These are phyloP conservation scores for Lycocerus yunnanus DNA, from an alignment of 2,888 invertebrate genomes.

Conservation along the genomic window DNA sequence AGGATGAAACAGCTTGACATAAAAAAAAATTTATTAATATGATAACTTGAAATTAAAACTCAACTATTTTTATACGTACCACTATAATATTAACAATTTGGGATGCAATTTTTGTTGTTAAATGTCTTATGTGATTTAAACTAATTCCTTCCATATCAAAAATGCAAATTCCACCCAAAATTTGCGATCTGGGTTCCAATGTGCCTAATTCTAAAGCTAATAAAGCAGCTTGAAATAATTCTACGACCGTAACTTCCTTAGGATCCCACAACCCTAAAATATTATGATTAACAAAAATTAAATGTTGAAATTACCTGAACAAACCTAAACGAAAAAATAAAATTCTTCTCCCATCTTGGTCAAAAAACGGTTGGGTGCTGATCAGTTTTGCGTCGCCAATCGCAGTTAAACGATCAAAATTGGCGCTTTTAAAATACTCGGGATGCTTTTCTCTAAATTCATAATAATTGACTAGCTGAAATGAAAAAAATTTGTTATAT, in stretches of 20 bases:
- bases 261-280: conserved; percentile 75
- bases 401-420: conserved; percentile 64
- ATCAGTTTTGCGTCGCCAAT: conserved; percentile 73
- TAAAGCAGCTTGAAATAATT: conserved; percentile 74
- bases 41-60: background rate
- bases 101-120: conserved; percentile 72
- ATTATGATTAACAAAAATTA: background rate
- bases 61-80: conserved; percentile 57
- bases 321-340: conserved; percentile 73
- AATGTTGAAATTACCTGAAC: conserved; percentile 12
- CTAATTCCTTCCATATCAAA: conserved; percentile 76
- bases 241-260: conserved; percentile 65
- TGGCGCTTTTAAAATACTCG: conserved; percentile 68
- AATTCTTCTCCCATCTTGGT: conserved; percentile 73
- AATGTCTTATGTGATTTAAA: conserved; percentile 72
- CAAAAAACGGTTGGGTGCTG: conserved; percentile 75
- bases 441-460: conserved; percentile 75
- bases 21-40: background rate
- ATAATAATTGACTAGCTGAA: conserved; percentile 75
- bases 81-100: conserved; percentile 72
- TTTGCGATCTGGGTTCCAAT: conserved; percentile 74
- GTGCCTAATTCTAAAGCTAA: conserved; percentile 74
- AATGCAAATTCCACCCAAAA: conserved; percentile 76
- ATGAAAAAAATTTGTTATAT: conserved; percentile 24
- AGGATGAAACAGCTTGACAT: background rate